These are phyloP conservation scores for Sinodicranocentrus sp. DNA, from an alignment of 2,888 invertebrate genomes.

Conservation along the genomic window DNA sequence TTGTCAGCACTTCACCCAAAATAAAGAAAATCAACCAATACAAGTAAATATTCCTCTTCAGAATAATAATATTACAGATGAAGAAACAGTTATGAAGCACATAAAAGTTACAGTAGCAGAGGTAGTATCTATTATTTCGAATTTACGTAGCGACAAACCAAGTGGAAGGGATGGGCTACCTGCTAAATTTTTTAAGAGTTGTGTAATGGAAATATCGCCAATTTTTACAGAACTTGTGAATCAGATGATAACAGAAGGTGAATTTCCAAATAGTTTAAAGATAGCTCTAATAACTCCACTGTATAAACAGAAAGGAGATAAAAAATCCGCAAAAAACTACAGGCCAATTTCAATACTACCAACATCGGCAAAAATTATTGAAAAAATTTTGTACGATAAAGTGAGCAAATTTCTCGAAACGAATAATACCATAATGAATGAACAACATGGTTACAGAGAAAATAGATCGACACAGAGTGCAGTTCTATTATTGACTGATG, in stretches of 20 bases:
- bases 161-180: constrained; percentile 26
- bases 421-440: neutral
- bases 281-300: constrained; percentile 26
- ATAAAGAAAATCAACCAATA: neutral
- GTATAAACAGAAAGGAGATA: constrained; percentile 35
- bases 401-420: neutral
- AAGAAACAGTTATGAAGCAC: too few species aligned
- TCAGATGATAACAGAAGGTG: constrained; percentile 3
- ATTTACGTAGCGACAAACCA: constrained; percentile 20
- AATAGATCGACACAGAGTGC: constrained; percentile 43
- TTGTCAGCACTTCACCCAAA: constrained; percentile 24
- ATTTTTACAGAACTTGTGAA: constrained; percentile 11
- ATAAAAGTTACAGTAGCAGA: neutral
- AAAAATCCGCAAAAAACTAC: neutral
- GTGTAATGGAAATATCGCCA: neutral
- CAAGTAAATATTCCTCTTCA: too few species aligned
- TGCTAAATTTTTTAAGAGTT: constrained; percentile 29
- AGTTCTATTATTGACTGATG: constrained; percentile 18
- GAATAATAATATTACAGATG: too few species aligned
- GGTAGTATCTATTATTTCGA: neutral
- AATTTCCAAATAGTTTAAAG: constrained; percentile 4
- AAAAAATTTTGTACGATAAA: constrained; percentile 2
- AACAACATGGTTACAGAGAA: constrained; percentile 35
- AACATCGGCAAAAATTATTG: constrained; percentile 20
- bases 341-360: constrained; percentile 28